phyloP scores from a whole-genome alignment of 23 tunicate genomes.

The Halocynthia aurantium region DNA sequence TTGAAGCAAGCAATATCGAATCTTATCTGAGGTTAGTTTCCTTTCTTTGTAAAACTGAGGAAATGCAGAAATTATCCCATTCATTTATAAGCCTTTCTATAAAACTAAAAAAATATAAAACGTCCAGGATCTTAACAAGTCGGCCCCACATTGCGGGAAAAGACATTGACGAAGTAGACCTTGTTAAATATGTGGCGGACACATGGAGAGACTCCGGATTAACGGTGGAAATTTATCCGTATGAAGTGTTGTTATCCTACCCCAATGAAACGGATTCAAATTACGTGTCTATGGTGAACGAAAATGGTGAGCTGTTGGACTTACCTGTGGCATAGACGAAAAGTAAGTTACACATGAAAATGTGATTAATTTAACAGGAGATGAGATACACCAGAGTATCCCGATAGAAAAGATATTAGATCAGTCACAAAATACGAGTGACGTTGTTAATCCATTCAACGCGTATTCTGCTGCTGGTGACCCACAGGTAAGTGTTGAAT shows the following conservation, averaged over 20 bases:
- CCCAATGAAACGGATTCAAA: conserved; percentile 69
- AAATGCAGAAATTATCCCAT: no score
- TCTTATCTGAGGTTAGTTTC: conserved; percentile 6
- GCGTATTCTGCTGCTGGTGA: conserved; percentile 70
- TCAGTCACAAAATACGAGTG: conserved; percentile 60
- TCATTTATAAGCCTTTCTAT: no score
- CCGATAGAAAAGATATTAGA: conserved; percentile 30
- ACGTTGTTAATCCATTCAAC: conserved; percentile 82
- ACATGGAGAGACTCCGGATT: conserved; percentile 43
- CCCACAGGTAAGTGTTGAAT: conserved; percentile 34
- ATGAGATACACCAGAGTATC: conserved; percentile 9
- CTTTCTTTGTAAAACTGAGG: no score
- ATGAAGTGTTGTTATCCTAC: conserved; percentile 75
- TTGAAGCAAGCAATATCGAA: conserved; percentile 17
- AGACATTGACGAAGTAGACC: conserved; percentile 39
- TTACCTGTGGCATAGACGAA: no score
- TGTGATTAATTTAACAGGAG: background rate
- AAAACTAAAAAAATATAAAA: no score
- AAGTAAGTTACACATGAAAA: background rate
- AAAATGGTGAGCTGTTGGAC: conserved; percentile 18
- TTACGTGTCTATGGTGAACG: conserved; percentile 25
- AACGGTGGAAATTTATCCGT: conserved; percentile 40
- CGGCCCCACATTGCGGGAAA: conserved; percentile 75
- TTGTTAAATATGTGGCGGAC: conserved; percentile 39
- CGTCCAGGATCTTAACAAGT: conserved; percentile 32